A percentile compares a stretch with the other conserved stretches of the same genome.
Evolutionary conservation across 2,797 vertebrate genomes (phyloP).

Genomic region (Astyanax mexicanus): DNA sequence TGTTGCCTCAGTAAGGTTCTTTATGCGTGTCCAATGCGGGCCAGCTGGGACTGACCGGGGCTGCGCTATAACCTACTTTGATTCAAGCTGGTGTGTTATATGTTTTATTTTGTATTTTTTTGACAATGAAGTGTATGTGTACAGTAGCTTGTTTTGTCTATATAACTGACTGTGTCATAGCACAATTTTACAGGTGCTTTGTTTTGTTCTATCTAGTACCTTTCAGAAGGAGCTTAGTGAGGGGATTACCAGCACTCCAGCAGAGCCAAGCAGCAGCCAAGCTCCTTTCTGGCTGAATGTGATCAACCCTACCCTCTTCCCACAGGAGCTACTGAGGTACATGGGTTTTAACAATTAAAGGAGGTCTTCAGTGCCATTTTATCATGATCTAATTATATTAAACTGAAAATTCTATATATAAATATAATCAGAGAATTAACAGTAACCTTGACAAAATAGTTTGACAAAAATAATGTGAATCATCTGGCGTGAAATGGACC

Average conservation of each 20-base stretch:
- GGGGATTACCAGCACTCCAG: constrained; percentile 52
- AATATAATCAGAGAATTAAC: not conserved
- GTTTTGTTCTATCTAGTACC: constrained; percentile 73
- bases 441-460: constrained; percentile 13
- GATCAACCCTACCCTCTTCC: constrained; percentile 79
- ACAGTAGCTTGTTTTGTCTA: not conserved
- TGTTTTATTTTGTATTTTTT: too few species aligned
- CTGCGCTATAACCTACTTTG: too few species aligned
- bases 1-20: too few species aligned
- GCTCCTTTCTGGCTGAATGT: constrained; percentile 83
- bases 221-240: constrained; percentile 73
- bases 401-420: not conserved
- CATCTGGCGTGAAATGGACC: constrained; percentile 5
- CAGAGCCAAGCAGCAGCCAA: constrained; percentile 59
- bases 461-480: not conserved
- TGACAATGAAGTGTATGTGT: too few species aligned
- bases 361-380: not conserved
- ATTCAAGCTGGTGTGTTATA: too few species aligned
- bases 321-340: constrained; percentile 70
- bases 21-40: too few species aligned
- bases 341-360: constrained; percentile 28
- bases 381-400: not conserved
- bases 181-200: not conserved
- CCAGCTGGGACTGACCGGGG: too few species aligned
- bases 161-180: not conserved